A percentile compares a stretch with the other conserved stretches of the same genome.
These are phyloP conservation scores for Periplaneta americana DNA, from an alignment of 1,140 invertebrate species.

Conservation along the genomic window DNA sequence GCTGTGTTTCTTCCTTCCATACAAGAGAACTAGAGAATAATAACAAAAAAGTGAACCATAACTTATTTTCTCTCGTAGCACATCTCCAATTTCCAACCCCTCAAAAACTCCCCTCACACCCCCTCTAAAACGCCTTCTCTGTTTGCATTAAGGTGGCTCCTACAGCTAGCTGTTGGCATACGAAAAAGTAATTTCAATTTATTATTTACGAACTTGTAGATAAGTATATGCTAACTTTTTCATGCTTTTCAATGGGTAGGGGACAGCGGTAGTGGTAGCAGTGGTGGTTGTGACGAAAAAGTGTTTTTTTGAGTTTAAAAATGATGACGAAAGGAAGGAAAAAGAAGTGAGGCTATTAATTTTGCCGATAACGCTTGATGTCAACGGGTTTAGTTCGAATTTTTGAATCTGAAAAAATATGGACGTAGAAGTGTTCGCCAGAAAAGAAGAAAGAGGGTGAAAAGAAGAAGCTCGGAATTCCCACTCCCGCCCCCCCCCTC, in stretches of 20 bases:
- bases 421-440: neutral
- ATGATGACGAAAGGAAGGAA: conserved; percentile 20
- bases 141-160: conserved; percentile 7
- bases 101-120: neutral
- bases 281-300: conserved; percentile 18
- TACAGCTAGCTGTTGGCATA: neutral
- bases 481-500: too few relatives aligned
- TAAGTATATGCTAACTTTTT: conserved; percentile 13
- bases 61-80: conserved; percentile 3
- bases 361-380: conserved; percentile 22
- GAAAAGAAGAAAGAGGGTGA: neutral
- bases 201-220: conserved; percentile 23
- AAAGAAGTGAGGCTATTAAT: conserved; percentile 23
- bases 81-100: neutral
- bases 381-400: conserved; percentile 19
- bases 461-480: neutral
- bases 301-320: conserved; percentile 8
- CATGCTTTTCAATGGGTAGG: neutral
- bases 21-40: neutral
- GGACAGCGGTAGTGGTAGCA: neutral
- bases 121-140: neutral
- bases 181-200: conserved; percentile 20
- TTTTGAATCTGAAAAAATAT: conserved; percentile 15
- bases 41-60: conserved; percentile 11
- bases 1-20: conserved; percentile 17